Conservation (phyloP, 2,113 vertebrate species). For the rabbit (Oryctolagus cuniculus) region DNA sequence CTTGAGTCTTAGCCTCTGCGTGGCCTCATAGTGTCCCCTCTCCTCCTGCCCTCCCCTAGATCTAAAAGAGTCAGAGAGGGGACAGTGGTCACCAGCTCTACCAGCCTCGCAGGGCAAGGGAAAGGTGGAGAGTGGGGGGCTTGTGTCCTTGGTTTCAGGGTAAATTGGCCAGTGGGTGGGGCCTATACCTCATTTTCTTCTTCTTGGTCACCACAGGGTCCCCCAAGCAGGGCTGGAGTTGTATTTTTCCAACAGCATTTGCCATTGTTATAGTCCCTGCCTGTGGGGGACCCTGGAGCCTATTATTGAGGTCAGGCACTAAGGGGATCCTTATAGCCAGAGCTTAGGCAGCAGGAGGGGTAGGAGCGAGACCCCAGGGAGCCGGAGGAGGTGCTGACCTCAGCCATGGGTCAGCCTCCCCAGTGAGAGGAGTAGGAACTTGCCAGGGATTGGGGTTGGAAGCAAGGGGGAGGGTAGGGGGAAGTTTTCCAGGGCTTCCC, state of each 20-base stretch:
- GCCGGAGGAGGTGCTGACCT: accelerated
- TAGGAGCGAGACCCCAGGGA: neutral
- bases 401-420: neutral
- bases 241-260: neutral
- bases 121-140: neutral
- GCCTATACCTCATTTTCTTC: neutral
- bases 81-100: neutral
- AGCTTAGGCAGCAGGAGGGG: neutral
- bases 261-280: neutral
- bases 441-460: neutral
- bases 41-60: neutral
- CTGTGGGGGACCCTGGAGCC: neutral
- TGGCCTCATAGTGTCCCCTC: accelerated
- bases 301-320: neutral
- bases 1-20: slow-evolving; percentile 8
- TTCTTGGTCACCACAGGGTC: neutral
- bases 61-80: neutral
- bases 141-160: neutral
- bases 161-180: neutral
- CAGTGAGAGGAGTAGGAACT: neutral
- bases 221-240: neutral
- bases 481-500: neutral
- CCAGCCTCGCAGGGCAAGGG: neutral
- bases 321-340: accelerated
- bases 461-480: neutral